Base-by-base conservation (phyloP, 2,888 invertebrate species). In the Allolobophora icterica region DNA sequence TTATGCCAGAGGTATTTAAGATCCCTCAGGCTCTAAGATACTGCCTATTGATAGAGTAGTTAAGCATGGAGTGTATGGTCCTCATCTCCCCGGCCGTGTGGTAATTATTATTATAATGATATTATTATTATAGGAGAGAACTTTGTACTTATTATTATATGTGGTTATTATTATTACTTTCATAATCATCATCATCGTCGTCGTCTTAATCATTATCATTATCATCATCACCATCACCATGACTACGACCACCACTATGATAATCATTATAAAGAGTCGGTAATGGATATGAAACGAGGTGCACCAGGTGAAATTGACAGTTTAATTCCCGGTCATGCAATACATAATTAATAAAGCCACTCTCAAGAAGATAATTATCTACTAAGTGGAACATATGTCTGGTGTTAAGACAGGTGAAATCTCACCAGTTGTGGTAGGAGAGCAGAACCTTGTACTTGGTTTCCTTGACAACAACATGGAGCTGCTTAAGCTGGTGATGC, bases 381-480 rank as follows among this genome's bases (percentile, higher is more conserved):
- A 52, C 52, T 52, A 21, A 24, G 30, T n/a, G 4, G 2, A 17
- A 11, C n/a, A 71, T 21, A 21, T 52, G 52, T 52, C 52, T 52
- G 6, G n/a, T 71, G 1, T n/a, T 8, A n/a, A 71, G n/a, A n/a
- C 71, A 71, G 71, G 71, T 71, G 71, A 71, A 87, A 87, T 24
- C 92, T 91, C 87, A 92, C 92, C 90, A 91, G 90, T 92, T 89
- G 42, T 92, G 92, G 89, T 93, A 93, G 24, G 93, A 93, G 87
- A 93, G 92, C 3, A 93, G 92, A 19, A 93, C 93, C 35, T 93
- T 92, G 92, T 93, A 93, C 19, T 91, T 92, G 13, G 92, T 91
- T 42, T 92, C 92, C 34, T 92, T 91, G 71, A 93, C 93, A 35
- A 91, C 89, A 30, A 93, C 91, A 24, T 92, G 92, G 84, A 92